phyloP scores from a whole-genome alignment of 1,140 invertebrate species.

The Cydia splendana region DNA sequence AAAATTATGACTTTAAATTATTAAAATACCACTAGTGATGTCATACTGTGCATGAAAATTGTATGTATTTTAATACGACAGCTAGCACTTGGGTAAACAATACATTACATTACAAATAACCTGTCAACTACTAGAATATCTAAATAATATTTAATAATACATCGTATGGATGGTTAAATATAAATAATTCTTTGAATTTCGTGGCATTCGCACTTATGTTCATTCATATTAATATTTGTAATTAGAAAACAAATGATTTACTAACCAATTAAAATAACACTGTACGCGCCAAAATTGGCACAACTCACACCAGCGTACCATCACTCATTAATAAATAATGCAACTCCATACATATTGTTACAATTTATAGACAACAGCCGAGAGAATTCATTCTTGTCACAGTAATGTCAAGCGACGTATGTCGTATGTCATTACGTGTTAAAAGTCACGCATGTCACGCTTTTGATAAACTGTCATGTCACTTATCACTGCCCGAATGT shows the following conservation, averaged over 20 bases:
- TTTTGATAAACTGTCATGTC: conserved; percentile 26
- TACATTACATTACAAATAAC: no score
- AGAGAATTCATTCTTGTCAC: conserved; percentile 24
- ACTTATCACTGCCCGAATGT: conserved; percentile 6
- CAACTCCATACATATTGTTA: neutral
- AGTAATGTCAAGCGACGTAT: conserved; percentile 14
- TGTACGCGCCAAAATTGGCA: neutral
- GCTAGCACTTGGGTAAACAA: no score
- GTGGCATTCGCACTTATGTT: neutral
- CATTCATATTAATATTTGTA: neutral
- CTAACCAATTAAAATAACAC: conserved; percentile 5
- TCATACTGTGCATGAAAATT: no score
- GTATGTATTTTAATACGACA: no score
- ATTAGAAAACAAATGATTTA: neutral
- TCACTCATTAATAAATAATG: conserved; percentile 18
- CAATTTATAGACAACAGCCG: conserved; percentile 8
- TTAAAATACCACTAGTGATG: no score
- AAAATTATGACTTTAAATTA: no score
- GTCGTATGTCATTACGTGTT: conserved; percentile 10
- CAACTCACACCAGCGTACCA: neutral
- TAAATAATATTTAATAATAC: no score
- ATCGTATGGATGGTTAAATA: no score
- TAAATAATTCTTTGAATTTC: no score
- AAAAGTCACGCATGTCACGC: conserved; percentile 7
- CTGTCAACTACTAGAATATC: no score